These are phyloP conservation scores for Nibea coibor DNA, from an alignment of 2,113 vertebrate genomes.

Conservation along the genomic window DNA sequence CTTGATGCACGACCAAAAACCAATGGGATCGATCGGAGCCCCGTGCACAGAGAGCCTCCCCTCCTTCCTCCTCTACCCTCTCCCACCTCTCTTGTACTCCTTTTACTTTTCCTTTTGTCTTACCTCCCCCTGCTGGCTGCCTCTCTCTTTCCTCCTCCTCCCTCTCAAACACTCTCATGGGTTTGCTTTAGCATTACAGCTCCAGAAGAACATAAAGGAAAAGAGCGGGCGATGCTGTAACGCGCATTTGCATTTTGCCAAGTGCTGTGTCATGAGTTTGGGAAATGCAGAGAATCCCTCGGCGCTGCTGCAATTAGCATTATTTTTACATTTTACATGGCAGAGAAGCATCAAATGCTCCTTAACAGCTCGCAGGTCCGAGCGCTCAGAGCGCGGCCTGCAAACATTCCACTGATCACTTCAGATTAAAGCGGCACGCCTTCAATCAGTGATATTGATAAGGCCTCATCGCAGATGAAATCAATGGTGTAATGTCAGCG, in stretches of 20 bases:
- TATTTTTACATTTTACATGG: conserved; percentile 61
- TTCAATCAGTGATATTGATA: conserved; percentile 69
- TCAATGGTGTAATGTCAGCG: conserved; percentile 52
- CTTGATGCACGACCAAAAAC: conserved; percentile 48
- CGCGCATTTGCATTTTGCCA: conserved; percentile 57
- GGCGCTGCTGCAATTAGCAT: conserved; percentile 49
- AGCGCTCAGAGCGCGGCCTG: conserved; percentile 18
- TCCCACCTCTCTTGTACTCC: conserved; percentile 16
- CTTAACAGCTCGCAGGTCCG: conserved; percentile 36
- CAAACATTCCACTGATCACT: conserved; percentile 32
- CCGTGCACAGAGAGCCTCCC: conserved; percentile 26
- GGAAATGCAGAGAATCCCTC: conserved; percentile 51
- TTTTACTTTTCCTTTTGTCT: conserved; percentile 91
- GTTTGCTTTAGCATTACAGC: conserved; percentile 27
- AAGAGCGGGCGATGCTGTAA: conserved; percentile 44
- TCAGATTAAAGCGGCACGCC: conserved; percentile 42
- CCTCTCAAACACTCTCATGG: conserved; percentile 35
- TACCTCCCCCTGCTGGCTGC: conserved; percentile 97
- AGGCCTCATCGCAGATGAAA: conserved; percentile 52
- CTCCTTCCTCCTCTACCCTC: conserved; percentile 12
- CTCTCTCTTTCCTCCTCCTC: conserved; percentile 46
- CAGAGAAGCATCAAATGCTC: conserved; percentile 40
- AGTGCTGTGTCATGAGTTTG: conserved; percentile 70
- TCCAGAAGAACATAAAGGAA: conserved; percentile 50
- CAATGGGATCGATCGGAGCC: conserved; percentile 51